A percentile compares a stretch with the other conserved stretches of the same genome.
These are phyloP conservation scores for Caenorhabditis macrosperma DNA, from an alignment of 2,888 invertebrate genomes.

Conservation along the genomic window DNA sequence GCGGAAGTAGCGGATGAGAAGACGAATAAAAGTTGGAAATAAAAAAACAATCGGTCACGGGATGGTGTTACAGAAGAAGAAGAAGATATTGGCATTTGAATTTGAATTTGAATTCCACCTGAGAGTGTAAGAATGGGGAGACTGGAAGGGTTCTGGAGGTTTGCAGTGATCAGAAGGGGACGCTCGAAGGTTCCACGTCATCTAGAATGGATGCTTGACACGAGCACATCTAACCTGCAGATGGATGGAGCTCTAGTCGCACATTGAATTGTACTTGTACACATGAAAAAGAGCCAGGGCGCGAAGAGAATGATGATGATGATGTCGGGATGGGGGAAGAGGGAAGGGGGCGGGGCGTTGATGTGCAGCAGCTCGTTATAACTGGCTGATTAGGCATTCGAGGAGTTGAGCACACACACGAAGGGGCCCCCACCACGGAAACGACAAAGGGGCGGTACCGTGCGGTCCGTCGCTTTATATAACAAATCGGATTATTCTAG, in stretches of 20 bases:
- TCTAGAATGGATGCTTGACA: too few relatives aligned
- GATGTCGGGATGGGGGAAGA: conserved; percentile 2
- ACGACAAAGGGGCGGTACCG: conserved; percentile 13
- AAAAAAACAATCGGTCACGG: conserved; percentile 4
- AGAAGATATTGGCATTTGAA: neutral
- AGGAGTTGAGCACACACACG: conserved; percentile 23
- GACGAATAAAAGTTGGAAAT: neutral
- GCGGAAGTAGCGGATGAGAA: neutral
- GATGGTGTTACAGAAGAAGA: neutral
- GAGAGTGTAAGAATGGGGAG: neutral
- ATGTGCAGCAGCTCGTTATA: conserved; percentile 28
- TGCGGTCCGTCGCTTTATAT: conserved; percentile 11
- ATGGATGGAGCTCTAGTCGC: too few relatives aligned
- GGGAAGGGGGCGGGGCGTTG: conserved; percentile 21
- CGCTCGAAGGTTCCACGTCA: too few relatives aligned
- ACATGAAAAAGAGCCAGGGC: conserved; percentile 14
- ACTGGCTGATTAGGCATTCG: conserved; percentile 55
- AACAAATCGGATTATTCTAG: conserved; percentile 34
- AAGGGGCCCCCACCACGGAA: conserved; percentile 15
- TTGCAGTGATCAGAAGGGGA: too few relatives aligned
- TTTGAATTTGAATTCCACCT: neutral
- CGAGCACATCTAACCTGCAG: too few relatives aligned
- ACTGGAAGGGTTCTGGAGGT: conserved; percentile 24
- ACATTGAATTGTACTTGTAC: neutral
- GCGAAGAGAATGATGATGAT: neutral